These are phyloP conservation scores for Tapirus terrestris DNA, from an alignment of 2,113 vertebrate species.

Conservation along the genomic window DNA sequence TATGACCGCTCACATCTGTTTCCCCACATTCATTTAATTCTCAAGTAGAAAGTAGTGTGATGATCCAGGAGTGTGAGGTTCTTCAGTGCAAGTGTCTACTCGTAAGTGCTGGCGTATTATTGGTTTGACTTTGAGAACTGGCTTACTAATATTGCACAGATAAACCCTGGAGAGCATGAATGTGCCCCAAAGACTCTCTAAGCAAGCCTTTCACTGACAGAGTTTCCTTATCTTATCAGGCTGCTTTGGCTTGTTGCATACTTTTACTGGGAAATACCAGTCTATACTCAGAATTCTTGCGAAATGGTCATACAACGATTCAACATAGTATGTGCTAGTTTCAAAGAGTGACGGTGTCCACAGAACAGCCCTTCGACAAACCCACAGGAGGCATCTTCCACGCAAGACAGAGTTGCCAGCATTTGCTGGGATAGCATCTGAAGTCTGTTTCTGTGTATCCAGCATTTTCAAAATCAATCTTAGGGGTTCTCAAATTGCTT, in stretches of 20 bases:
- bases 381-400: neutral
- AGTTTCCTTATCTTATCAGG: neutral
- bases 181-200: neutral
- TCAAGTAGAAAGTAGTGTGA: neutral
- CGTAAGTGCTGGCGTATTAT: neutral
- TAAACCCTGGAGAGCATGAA: neutral
- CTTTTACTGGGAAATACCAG: conserved; percentile 36
- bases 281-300: neutral
- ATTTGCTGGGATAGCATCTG: neutral
- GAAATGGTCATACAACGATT: neutral
- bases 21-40: neutral
- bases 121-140: neutral
- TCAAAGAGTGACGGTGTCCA: neutral
- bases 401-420: neutral
- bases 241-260: neutral
- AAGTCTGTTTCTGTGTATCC: conserved; percentile 47
- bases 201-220: neutral
- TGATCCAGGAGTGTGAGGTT: neutral
- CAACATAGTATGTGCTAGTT: neutral
- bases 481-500: conserved; percentile 57
- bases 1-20: neutral
- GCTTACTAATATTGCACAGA: neutral
- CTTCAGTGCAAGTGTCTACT: neutral
- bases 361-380: neutral
- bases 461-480: conserved; percentile 30